Percentiles rank a stretch among this genome's conserved stretches.
These are phyloP conservation scores for Drosophila limbata DNA, from an alignment of 2,888 invertebrate species.

Conservation along the genomic window DNA sequence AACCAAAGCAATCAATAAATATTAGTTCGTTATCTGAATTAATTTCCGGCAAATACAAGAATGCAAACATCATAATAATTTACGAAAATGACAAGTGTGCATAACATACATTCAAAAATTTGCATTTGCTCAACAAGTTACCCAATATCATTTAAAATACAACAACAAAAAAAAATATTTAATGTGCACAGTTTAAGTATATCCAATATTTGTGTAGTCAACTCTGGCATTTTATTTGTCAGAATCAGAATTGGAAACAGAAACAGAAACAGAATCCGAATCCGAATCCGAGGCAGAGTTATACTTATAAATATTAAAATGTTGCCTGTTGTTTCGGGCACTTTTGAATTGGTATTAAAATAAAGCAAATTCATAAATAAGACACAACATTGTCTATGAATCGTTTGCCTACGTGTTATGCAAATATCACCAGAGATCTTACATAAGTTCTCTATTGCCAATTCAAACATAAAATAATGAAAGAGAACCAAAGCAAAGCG, in stretches of 20 bases:
- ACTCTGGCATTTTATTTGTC: constrained; percentile 74
- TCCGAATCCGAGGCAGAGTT: constrained; percentile 9
- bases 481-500: constrained; percentile 2
- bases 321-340: constrained; percentile 12
- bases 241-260: constrained; percentile 10
- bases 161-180: constrained; percentile 4
- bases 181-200: constrained; percentile 13
- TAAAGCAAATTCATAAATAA: constrained; percentile 70
- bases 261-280: constrained; percentile 12
- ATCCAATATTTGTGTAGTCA: constrained; percentile 48
- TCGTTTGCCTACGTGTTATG: constrained; percentile 68
- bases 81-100: constrained; percentile 15
- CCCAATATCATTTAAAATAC: constrained; percentile 33
- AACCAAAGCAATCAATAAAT: constrained; percentile 3
- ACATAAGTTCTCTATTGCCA: constrained; percentile 59
- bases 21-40: background rate
- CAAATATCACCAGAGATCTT: constrained; percentile 48
- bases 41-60: constrained; percentile 3
- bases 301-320: constrained; percentile 56
- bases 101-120: constrained; percentile 11
- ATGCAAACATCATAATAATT: constrained; percentile 25
- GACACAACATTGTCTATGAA: constrained; percentile 32
- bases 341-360: constrained; percentile 41
- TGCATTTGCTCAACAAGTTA: constrained; percentile 58
- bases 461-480: constrained; percentile 35